These are phyloP conservation scores for Drosophila paucipuncta DNA, from an alignment of 2,888 invertebrate species.

Conservation along the genomic window DNA sequence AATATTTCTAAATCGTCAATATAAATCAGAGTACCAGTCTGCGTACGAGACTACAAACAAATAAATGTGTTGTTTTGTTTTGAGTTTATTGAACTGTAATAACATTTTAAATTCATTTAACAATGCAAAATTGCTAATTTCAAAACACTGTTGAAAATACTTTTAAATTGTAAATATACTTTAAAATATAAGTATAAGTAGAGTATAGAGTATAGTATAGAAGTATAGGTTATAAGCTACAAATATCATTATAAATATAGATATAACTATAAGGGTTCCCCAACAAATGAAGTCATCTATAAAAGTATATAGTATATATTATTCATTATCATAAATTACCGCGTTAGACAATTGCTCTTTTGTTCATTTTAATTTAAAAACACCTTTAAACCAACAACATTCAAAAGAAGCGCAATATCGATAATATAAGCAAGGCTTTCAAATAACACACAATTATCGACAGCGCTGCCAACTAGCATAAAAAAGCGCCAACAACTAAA, in stretches of 20 bases:
- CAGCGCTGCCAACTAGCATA: conserved; percentile 21
- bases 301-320: not conserved
- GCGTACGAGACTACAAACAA: conserved; percentile 4
- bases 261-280: not conserved
- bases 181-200: not conserved
- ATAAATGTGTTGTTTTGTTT: conserved; percentile 40
- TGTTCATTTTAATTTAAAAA: not conserved
- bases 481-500: not conserved
- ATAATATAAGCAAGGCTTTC: not conserved
- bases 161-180: not conserved
- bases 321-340: not conserved
- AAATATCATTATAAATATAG: not conserved
- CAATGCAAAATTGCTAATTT: not conserved
- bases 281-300: not conserved
- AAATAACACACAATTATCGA: not conserved
- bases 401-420: not conserved
- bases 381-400: not conserved
- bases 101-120: conserved; percentile 4
- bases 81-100: conserved; percentile 58
- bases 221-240: not conserved
- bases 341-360: not conserved
- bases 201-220: too few relatives aligned
- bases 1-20: conserved; percentile 38
- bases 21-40: conserved; percentile 7
- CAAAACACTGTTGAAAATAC: not conserved